A percentile compares a stretch with the other conserved stretches of the same genome.
Evolutionary conservation across 1,140 invertebrate genomes (phyloP).

Genomic region (Brachionus paranguensis): DNA sequence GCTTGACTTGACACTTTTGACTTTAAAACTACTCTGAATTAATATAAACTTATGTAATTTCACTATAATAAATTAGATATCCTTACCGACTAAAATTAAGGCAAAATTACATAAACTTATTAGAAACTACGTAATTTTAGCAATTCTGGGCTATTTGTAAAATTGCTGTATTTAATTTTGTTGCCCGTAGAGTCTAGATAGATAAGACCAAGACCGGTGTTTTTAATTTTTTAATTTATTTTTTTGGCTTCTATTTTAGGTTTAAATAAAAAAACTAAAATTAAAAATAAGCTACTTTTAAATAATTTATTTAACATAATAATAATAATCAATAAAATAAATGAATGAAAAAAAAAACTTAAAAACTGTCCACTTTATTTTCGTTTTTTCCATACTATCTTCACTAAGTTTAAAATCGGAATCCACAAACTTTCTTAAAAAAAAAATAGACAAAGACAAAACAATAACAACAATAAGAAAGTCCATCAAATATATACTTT

Average conservation of each 20-base stretch:
- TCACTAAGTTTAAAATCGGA: not conserved
- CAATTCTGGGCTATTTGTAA: no score
- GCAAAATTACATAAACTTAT: no score
- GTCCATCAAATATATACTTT: not conserved
- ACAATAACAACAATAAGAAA: not conserved
- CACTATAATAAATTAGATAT: no score
- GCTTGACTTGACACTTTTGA: no score
- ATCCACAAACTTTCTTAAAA: not conserved
- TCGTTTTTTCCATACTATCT: not conserved
- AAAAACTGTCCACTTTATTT: not conserved
- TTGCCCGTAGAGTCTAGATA: no score
- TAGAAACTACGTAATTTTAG: no score
- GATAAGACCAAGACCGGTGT: no score
- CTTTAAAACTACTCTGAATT: no score
- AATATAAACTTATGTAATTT: no score
- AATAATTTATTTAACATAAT: not conserved
- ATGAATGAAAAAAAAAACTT: not conserved
- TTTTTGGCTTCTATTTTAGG: not conserved
- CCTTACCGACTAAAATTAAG: no score
- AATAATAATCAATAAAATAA: not conserved
- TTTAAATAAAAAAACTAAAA: not conserved
- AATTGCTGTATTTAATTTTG: no score
- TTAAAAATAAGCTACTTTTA: not conserved
- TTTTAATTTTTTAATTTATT: no score
- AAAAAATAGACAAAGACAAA: not conserved